Percentiles rank a stretch among this genome's conserved stretches.
Evolutionary conservation across 2,888 invertebrate genomes (phyloP).

Genomic region (Lasiommata megera): DNA sequence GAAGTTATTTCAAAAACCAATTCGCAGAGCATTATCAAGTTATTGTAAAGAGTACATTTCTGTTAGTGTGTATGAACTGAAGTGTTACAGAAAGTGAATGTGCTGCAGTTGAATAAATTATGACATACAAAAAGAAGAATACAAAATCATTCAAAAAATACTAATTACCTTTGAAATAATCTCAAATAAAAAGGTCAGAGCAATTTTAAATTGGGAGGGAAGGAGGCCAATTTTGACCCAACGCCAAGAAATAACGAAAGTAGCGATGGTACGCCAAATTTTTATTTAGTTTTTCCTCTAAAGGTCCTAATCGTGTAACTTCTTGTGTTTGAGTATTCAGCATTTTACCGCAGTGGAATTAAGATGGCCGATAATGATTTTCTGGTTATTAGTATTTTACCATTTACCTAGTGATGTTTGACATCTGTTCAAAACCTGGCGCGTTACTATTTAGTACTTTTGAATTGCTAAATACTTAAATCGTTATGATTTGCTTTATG

Average conservation of each 20-base stretch:
- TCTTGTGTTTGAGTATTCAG: not conserved
- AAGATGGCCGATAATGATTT: not conserved
- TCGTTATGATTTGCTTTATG: too few species aligned
- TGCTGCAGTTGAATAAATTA: not conserved
- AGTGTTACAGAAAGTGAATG: too few species aligned
- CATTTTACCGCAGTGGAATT: not conserved
- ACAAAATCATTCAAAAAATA: not conserved
- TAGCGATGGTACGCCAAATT: constrained; percentile 24
- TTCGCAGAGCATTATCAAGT: not conserved
- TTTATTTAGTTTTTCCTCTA: constrained; percentile 12
- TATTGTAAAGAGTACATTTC: not conserved
- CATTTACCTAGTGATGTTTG: too few species aligned
- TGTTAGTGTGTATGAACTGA: too few species aligned
- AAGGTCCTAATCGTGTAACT: constrained; percentile 14
- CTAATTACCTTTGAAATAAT: not conserved
- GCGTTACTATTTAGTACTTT: too few species aligned
- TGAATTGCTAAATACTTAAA: too few species aligned
- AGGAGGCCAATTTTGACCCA: constrained; percentile 17
- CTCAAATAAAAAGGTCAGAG: not conserved
- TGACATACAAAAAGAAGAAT: constrained; percentile 2
- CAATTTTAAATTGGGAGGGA: not conserved
- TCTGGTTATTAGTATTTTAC: too few species aligned
- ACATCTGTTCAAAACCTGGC: too few species aligned
- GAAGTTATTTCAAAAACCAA: not conserved
- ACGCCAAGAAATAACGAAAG: constrained; percentile 28